Evolutionary conservation across 2,797 vertebrate genomes (phyloP).

Genomic region (Pseudochirops corinnae): DNA sequence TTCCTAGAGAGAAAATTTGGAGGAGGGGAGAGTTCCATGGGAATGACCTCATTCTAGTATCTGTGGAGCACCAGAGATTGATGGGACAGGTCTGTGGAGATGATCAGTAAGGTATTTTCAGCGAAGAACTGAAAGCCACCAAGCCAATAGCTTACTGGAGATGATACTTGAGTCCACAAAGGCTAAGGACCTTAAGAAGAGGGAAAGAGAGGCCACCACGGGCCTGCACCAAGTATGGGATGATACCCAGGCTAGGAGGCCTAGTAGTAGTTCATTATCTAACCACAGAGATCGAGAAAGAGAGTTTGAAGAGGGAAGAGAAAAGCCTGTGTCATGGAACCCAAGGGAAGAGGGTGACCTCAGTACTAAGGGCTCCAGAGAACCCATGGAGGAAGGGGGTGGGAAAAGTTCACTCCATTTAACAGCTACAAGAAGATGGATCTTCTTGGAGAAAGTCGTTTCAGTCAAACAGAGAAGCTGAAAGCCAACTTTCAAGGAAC

Average conservation of each 20-base stretch:
- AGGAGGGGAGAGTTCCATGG: neutral
- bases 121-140: too few relatives aligned
- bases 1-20: neutral
- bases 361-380: neutral
- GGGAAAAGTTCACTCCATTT: neutral
- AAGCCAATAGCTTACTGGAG: neutral
- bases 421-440: neutral
- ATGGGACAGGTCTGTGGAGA: too few relatives aligned
- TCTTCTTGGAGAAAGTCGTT: neutral
- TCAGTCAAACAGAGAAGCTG: neutral
- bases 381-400: neutral
- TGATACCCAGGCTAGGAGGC: neutral
- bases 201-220: neutral
- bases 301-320: too few relatives aligned
- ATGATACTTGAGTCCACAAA: neutral
- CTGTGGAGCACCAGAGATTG: too few relatives aligned
- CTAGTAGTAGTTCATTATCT: neutral
- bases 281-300: neutral
- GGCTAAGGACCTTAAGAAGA: neutral
- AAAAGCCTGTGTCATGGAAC: neutral
- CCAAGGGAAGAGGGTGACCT: neutral
- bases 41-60: neutral
- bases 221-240: too few relatives aligned
- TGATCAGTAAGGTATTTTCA: too few relatives aligned
- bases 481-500: neutral